These are phyloP conservation scores for Calliopsis andreniformis DNA, from an alignment of 1,140 invertebrate genomes.

Conservation along the genomic window DNA sequence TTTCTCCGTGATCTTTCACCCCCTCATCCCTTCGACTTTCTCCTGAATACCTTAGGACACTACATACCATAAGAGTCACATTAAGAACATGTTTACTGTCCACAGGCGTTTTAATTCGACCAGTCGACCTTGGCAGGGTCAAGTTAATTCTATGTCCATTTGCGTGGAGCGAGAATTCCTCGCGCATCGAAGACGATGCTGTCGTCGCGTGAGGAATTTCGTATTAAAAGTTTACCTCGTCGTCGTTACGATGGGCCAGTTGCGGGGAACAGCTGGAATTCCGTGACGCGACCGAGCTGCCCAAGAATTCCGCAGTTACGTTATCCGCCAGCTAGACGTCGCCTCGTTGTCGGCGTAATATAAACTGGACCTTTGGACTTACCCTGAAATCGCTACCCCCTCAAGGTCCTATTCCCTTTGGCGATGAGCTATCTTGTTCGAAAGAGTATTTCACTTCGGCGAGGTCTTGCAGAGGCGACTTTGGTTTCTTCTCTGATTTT, in stretches of 20 bases:
- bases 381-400: slow-evolving; percentile 37
- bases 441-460: no score
- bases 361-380: slow-evolving; percentile 45
- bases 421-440: not conserved
- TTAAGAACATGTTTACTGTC: slow-evolving; percentile 34
- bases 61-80: slow-evolving; percentile 19
- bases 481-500: no score
- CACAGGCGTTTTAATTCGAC: slow-evolving; percentile 16
- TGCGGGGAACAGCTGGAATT: slow-evolving; percentile 60
- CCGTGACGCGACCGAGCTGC: slow-evolving; percentile 49
- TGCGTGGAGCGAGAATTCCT: slow-evolving; percentile 60
- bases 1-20: not conserved
- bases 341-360: slow-evolving; percentile 37
- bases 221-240: slow-evolving; percentile 68
- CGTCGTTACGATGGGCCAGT: slow-evolving; percentile 23
- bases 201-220: slow-evolving; percentile 64
- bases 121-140: not conserved
- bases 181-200: slow-evolving; percentile 40
- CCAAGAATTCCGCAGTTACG: slow-evolving; percentile 63
- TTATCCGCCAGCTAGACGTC: slow-evolving; percentile 3
- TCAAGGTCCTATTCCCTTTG: slow-evolving; percentile 13
- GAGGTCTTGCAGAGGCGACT: no score
- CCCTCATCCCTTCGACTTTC: not conserved
- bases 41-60: not conserved
- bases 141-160: slow-evolving; percentile 60